phyloP scores from a whole-genome alignment of 2,113 vertebrate species.

The Macroglossus sobrinus region DNA sequence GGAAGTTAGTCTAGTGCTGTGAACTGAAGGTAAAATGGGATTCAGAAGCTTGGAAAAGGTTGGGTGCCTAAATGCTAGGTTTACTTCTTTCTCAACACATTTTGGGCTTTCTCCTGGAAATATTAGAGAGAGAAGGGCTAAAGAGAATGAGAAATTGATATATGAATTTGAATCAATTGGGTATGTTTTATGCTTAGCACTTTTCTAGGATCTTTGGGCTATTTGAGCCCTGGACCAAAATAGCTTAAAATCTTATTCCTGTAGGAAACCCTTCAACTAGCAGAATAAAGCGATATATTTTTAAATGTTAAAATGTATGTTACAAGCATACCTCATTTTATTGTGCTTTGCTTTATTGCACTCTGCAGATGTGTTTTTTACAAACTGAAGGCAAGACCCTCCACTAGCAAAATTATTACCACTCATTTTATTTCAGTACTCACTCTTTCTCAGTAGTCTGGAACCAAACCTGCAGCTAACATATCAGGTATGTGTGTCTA shows the following conservation, averaged over 20 bases:
- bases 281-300: not conserved
- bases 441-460: not conserved
- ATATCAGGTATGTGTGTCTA: not conserved
- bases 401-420: not conserved
- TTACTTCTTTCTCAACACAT: not conserved
- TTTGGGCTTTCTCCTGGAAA: not conserved
- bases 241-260: not conserved
- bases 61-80: not conserved
- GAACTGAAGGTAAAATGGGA: conserved; percentile 4
- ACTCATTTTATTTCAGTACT: not conserved
- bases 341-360: not conserved
- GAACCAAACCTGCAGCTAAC: not conserved
- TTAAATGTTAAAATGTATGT: not conserved
- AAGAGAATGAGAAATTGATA: not conserved
- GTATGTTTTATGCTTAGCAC: not conserved
- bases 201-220: not conserved
- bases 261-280: not conserved
- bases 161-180: not conserved
- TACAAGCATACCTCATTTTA: not conserved
- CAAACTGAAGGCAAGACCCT: not conserved
- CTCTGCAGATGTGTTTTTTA: not conserved
- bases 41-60: conserved; percentile 17
- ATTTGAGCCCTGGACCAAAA: not conserved
- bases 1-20: not conserved
- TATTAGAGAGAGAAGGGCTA: not conserved